phyloP scores from a whole-genome alignment of 1,140 invertebrate genomes.

The Heliothis subflexa region DNA sequence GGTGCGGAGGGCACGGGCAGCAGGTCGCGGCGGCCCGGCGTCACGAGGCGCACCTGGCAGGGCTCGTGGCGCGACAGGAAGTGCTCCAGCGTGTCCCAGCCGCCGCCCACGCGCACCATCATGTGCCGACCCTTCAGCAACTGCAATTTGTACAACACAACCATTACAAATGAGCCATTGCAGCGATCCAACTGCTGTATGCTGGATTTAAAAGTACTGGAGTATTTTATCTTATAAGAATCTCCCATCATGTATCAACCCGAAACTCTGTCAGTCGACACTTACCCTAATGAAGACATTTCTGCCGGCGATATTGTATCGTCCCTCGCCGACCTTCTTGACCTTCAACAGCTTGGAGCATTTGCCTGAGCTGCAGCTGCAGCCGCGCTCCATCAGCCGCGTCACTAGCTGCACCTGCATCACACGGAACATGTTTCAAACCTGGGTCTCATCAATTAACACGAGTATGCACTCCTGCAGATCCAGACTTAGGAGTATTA shows the following conservation, averaged over 20 bases:
- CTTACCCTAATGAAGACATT: constrained; percentile 92
- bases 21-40: constrained; percentile 78
- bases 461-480: not conserved
- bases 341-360: constrained; percentile 90
- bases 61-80: constrained; percentile 96
- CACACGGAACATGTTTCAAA: not conserved
- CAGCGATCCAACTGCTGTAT: no score
- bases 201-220: no score
- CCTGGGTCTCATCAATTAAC: not conserved
- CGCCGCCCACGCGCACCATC: constrained; percentile 97
- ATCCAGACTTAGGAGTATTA: not conserved
- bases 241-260: not conserved
- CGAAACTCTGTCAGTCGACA: constrained; percentile 7
- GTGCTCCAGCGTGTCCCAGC: constrained; percentile 97
- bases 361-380: constrained; percentile 89
- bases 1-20: constrained; percentile 77
- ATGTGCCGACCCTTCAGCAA: constrained; percentile 94
- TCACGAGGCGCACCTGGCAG: constrained; percentile 92
- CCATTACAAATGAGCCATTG: not conserved
- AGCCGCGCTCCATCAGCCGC: constrained; percentile 89
- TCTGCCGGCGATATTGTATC: constrained; percentile 93
- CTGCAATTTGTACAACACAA: constrained; percentile 82
- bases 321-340: constrained; percentile 92
- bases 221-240: not conserved
- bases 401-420: constrained; percentile 89